Evolutionary conservation across 2,888 invertebrate species (phyloP).

Genomic region (Tribolium freemani): DNA sequence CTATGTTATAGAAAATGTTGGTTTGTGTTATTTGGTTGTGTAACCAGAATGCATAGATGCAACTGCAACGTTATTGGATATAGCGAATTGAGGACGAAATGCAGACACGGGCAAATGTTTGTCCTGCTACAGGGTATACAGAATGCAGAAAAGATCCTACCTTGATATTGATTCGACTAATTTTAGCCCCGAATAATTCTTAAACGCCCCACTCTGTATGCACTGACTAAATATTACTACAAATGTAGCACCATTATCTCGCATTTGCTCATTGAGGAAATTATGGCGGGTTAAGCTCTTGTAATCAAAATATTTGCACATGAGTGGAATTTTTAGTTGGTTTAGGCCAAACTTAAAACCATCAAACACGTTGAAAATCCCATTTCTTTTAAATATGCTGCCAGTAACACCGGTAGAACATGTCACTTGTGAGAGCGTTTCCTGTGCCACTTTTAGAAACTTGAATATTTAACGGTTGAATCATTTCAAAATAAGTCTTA

Average conservation of each 20-base stretch:
- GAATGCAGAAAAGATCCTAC: neutral
- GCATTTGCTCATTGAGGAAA: too few species aligned
- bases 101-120: slow-evolving; percentile 3
- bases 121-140: neutral
- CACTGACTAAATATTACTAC: too few species aligned
- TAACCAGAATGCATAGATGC: slow-evolving; percentile 11
- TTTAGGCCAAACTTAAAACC: too few species aligned
- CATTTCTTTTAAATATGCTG: neutral
- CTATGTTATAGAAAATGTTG: slow-evolving; percentile 13
- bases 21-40: slow-evolving; percentile 22
- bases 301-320: too few species aligned
- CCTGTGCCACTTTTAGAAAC: neutral
- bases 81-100: slow-evolving; percentile 10
- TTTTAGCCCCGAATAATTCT: too few species aligned
- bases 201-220: too few species aligned
- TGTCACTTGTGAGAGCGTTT: neutral
- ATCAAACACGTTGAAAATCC: too few species aligned
- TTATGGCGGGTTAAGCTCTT: too few species aligned
- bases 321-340: too few species aligned
- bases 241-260: too few species aligned
- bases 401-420: too few species aligned
- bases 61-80: slow-evolving; percentile 21
- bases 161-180: neutral
- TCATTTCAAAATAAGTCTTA: neutral
- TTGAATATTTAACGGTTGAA: neutral